These are phyloP conservation scores for Drosophila burlai DNA, from an alignment of 1,140 invertebrate genomes.

Conservation along the genomic window DNA sequence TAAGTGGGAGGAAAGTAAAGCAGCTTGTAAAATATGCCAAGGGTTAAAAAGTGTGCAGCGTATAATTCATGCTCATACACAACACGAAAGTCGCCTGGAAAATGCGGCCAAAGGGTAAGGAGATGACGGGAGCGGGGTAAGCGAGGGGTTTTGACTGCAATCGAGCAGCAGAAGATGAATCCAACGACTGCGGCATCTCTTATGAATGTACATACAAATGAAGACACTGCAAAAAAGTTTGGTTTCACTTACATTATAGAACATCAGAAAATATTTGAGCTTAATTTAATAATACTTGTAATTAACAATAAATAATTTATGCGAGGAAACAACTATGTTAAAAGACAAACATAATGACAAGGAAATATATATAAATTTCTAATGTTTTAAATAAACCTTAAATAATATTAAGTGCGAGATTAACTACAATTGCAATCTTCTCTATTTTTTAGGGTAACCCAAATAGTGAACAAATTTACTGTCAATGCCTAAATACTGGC, in stretches of 20 bases:
- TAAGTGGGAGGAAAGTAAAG: constrained; percentile 62
- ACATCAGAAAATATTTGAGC: constrained; percentile 2
- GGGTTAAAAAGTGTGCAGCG: constrained; percentile 79
- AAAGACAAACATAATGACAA: no score
- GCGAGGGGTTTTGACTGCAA: constrained; percentile 46
- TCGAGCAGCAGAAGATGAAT: constrained; percentile 51
- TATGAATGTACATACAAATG: constrained; percentile 21
- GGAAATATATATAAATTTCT: no score
- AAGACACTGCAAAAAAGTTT: constrained; percentile 39
- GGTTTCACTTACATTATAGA: no score
- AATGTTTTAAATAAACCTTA: no score
- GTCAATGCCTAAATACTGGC: not conserved
- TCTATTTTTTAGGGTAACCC: no score
- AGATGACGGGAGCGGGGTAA: constrained; percentile 20
- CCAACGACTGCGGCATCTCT: constrained; percentile 15
- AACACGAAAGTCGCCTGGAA: constrained; percentile 62
- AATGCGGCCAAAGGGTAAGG: constrained; percentile 44
- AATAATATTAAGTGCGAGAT: no score
- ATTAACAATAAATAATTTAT: not conserved
- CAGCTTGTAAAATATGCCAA: constrained; percentile 82
- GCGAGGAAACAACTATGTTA: not conserved
- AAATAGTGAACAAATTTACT: not conserved
- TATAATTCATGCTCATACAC: constrained; percentile 70
- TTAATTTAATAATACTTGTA: no score
- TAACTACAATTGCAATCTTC: no score